Evolutionary conservation across 2,797 vertebrate genomes (phyloP).

Genomic region (Acridotheres tristis): DNA sequence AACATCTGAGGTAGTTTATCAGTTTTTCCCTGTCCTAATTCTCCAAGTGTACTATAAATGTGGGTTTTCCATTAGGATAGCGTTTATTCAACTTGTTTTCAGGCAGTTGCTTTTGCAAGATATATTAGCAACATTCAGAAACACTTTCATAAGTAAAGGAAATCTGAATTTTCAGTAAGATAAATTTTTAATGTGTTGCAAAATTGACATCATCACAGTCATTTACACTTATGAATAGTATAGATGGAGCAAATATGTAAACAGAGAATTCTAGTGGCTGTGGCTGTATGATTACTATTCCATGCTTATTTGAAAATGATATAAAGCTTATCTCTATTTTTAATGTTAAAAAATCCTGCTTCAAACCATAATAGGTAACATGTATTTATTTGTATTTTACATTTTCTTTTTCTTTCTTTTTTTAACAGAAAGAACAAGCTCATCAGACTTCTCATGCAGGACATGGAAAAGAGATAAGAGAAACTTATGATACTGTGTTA

Average conservation of each 20-base stretch:
- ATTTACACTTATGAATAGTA: not conserved
- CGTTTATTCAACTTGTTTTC: not conserved
- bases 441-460: not conserved
- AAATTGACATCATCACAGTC: not conserved
- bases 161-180: not conserved
- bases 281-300: not conserved
- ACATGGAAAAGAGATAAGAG: not conserved
- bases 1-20: not conserved
- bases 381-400: not conserved
- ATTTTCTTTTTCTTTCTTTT: not conserved
- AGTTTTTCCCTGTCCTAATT: not conserved
- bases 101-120: not conserved
- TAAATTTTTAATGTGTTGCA: not conserved
- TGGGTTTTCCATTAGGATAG: not conserved
- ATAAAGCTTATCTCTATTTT: not conserved
- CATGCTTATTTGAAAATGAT: not conserved
- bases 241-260: not conserved
- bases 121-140: not conserved
- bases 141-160: not conserved
- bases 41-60: not conserved
- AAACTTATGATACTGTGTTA: not conserved
- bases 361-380: not conserved
- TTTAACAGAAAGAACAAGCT: not conserved
- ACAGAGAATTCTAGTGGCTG: not conserved
- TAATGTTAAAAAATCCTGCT: not conserved